Base-by-base conservation (phyloP, 2,797 vertebrate species). In the Lagodon rhomboides region DNA sequence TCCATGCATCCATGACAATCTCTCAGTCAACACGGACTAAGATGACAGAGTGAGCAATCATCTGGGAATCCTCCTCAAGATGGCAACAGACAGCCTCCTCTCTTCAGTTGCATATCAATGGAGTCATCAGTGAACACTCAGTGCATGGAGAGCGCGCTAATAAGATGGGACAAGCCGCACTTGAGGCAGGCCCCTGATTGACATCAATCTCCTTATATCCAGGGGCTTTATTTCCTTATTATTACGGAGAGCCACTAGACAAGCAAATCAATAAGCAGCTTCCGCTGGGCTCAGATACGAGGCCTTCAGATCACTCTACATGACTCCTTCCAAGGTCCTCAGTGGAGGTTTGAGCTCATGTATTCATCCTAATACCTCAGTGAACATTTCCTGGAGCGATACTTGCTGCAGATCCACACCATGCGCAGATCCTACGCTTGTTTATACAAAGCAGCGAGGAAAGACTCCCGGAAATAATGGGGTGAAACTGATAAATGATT, bases 151-250 rank as follows among this genome's bases (percentile, higher is more conserved):
- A 89, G 91, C 80, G 84, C 81, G 18, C 89, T 94, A 94, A 94
- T 94, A 93, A 89, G 88, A 89, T 85, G 87, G 88, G 91, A 93
- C 90, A 92, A 85, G 90, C 78, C 75, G 84, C 88, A 92, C 90
- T 91, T 59, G 82, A 94, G 92, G 84, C 81, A 30, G 82, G 87
- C 84, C 68, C 79, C 93, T 94, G 91, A 91, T 92, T 93, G 92
- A 90, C 94, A 93, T 92, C 93, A 93, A 92, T 92, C 93, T 92
- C 82, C 84, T 93, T 84, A 93, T 91, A 93, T 93, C 91, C 89
- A 91, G 77, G 83, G 85, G 86, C 77, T 93, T 94, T 92, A 92
- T 93, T 92, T 93, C 87, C 93, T 89, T 94, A 93, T 94, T 94
- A 94, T 93, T 92, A 92, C 85, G 76, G 79, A 91, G 87, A 91